Percentiles rank a stretch among this genome's conserved stretches.
Conservation (phyloP, 2,113 vertebrate genomes). For the Zootoca vivipara region DNA sequence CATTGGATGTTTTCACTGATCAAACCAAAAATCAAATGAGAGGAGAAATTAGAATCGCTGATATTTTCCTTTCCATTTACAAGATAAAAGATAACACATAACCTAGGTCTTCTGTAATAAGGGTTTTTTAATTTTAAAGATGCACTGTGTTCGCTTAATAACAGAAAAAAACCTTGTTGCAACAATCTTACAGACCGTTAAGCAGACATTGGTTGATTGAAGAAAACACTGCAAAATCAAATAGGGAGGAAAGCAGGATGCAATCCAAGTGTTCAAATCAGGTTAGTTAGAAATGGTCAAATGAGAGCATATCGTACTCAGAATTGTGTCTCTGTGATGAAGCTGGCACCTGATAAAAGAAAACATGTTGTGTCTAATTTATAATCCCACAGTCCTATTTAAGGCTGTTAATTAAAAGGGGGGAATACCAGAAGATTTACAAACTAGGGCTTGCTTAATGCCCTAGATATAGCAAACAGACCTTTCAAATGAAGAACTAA, state of each 20-base stretch:
- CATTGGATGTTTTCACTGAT: neutral
- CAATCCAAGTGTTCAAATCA: neutral
- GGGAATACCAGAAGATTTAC: neutral
- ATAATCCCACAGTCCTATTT: slow-evolving; percentile 3
- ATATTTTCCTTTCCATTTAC: neutral
- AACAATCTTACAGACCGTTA: neutral
- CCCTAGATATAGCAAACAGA: slow-evolving; percentile 7
- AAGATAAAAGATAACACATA: neutral
- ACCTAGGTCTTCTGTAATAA: neutral
- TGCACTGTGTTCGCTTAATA: neutral
- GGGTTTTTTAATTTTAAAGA: neutral
- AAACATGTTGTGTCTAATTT: slow-evolving; percentile 21
- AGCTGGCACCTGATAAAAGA: slow-evolving; percentile 8
- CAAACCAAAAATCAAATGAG: neutral
- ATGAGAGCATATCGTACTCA: neutral
- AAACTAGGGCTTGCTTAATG: neutral
- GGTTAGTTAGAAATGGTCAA: neutral
- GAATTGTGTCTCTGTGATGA: slow-evolving; percentile 4
- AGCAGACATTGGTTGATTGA: neutral
- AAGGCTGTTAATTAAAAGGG: slow-evolving; percentile 7
- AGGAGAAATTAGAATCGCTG: neutral
- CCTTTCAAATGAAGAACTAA: slow-evolving; percentile 10
- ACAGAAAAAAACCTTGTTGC: neutral
- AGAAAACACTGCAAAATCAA: neutral
- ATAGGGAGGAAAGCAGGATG: neutral